Evolutionary conservation across 2,888 invertebrate genomes (phyloP), one percentile per base, ranked within the genome.

Genomic region (Phaedon cochleariae): DNA sequence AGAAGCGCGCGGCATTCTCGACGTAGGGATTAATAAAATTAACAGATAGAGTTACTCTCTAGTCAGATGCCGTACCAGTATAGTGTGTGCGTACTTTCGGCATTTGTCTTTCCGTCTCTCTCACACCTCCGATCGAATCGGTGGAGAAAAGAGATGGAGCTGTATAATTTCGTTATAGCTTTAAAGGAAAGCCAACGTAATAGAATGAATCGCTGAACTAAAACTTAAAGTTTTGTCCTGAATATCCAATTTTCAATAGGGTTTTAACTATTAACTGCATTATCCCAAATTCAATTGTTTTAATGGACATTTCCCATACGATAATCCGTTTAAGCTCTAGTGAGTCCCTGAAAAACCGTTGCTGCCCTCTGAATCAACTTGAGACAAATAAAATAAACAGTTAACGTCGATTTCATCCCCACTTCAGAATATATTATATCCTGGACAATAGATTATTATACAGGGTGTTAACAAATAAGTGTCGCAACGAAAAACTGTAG

Each of bases 41-140:
- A 81, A 81, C 80, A 80, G 80, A 81, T 80, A 80, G 79, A 80
- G 77, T 79, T 79, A 80, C 79, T 79, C 79, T 79, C 76, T 76
- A 77, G 67, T 64, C 68, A 65, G 68, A 69, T 67, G 70, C 70
- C 68, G 70, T 67, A 67, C 67, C 67, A 63, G 64, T 62, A 59
- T 63, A 51, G 48, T 52, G 41, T 64, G 63, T 67, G 68, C 54
- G 65, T 70, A 70, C 67, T 66, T 66, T 69, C 62, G 69, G 60
- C 64, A 59, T 68, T 67, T 48, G 52, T 15, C 57, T 63, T 61
- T 49, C 59, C 54, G 61, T 70, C 61, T 67, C 65, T 46, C 64
- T 67, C 62, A 22, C 62, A 49, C 61, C 29, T 46, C 53, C 22
- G 31, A 18, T 52, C 18, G 15, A 9, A 15, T n/a, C 52, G 54